Evolutionary conservation across 2,113 vertebrate species (phyloP).

Genomic region (Perca flavescens): DNA sequence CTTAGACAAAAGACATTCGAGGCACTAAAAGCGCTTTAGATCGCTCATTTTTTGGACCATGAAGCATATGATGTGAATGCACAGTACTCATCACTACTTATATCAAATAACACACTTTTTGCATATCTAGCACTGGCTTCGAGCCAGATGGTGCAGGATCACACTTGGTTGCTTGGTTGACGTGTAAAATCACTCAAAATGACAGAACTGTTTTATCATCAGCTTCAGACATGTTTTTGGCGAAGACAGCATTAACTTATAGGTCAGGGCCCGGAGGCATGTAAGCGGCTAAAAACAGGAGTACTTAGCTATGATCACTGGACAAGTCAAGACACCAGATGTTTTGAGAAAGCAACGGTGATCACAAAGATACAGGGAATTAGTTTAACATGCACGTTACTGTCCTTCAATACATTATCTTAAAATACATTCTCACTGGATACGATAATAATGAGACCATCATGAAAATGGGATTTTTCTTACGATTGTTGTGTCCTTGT

Average conservation of each 20-base stretch:
- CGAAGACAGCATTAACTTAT: background rate
- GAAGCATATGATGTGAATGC: conserved; percentile 29
- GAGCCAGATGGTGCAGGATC: conserved; percentile 59
- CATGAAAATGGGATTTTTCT: conserved; percentile 5
- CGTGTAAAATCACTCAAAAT: conserved; percentile 54
- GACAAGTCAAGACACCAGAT: conserved; percentile 49
- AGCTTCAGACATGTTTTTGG: background rate
- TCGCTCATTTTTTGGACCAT: conserved; percentile 1
- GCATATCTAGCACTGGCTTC: conserved; percentile 13
- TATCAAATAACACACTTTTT: conserved; percentile 23
- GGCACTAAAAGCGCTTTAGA: background rate
- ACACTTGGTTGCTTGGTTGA: conserved; percentile 47
- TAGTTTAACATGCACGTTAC: background rate
- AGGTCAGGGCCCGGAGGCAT: conserved; percentile 43
- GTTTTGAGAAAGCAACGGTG: conserved; percentile 14
- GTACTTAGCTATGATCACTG: conserved; percentile 35
- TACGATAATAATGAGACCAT: conserved; percentile 9
- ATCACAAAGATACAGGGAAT: conserved; percentile 14
- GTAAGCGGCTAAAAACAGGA: conserved; percentile 15
- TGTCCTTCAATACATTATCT: background rate
- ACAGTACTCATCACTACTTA: conserved; percentile 13
- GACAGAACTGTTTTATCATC: conserved; percentile 56
- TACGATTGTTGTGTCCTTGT: conserved; percentile 35
- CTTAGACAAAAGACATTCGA: conserved; percentile 32
- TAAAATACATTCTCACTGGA: conserved; percentile 18